phyloP scores from a whole-genome alignment of 2,797 vertebrate genomes.

The Buceros bicornis region DNA sequence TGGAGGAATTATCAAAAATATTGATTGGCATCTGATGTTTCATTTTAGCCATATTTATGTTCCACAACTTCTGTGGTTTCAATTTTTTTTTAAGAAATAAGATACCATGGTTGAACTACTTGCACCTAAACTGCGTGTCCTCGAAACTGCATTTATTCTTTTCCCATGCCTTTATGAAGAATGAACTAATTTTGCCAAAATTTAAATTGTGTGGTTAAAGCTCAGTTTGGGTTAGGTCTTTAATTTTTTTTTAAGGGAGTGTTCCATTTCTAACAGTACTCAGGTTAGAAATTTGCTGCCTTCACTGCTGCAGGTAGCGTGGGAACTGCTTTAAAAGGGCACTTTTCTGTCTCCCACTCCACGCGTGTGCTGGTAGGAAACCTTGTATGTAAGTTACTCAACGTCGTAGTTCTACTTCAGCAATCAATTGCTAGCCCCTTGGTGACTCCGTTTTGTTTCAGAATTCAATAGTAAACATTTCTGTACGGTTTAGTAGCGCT shows the following conservation, averaged over 20 bases:
- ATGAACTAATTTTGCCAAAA: background rate
- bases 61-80: background rate
- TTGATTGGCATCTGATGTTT: background rate
- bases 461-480: background rate
- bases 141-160: background rate
- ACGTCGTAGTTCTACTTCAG: background rate
- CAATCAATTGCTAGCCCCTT: background rate
- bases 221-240: background rate
- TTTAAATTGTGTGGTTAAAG: background rate
- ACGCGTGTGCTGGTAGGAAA: rapidly evolving
- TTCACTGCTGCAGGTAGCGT: background rate
- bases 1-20: background rate
- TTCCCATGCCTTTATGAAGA: background rate
- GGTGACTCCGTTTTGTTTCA: background rate
- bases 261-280: rapidly evolving
- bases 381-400: rapidly evolving
- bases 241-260: background rate
- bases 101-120: background rate
- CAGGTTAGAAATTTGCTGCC: background rate
- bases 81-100: background rate
- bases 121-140: background rate
- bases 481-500: background rate
- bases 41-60: background rate
- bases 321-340: background rate
- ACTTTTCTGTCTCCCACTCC: background rate